Evolutionary conservation across 2,888 invertebrate genomes (phyloP).

Genomic region (Papilio protenor): DNA sequence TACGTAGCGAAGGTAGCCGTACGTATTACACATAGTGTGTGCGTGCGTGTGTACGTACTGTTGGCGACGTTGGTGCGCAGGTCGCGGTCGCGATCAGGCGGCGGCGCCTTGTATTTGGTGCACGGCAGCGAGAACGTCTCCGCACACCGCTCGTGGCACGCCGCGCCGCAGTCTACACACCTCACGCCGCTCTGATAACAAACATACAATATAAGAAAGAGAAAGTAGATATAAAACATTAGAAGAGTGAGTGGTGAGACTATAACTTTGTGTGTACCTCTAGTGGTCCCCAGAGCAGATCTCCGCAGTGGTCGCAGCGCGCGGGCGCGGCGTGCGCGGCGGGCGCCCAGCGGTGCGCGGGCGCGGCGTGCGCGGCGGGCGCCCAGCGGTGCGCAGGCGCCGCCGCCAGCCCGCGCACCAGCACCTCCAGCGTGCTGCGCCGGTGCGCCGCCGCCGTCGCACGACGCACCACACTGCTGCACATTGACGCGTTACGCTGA

Average conservation of each 20-base stretch:
- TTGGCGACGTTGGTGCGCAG: slow-evolving; percentile 63
- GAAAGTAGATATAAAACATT: not conserved
- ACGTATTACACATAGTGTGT: not conserved
- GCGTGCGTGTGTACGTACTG: slow-evolving; percentile 75
- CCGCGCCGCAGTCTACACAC: slow-evolving; percentile 97
- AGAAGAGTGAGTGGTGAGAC: too few species aligned
- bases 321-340: slow-evolving; percentile 92
- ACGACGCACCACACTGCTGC: slow-evolving; percentile 93
- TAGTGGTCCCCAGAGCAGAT: slow-evolving; percentile 96
- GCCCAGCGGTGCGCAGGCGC: slow-evolving; percentile 83
- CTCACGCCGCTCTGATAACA: slow-evolving; percentile 81
- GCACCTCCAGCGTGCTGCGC: slow-evolving; percentile 94
- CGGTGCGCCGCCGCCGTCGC: slow-evolving; percentile 94
- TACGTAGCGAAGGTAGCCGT: too few species aligned
- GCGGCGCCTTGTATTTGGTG: slow-evolving; percentile 82
- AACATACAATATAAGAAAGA: not conserved
- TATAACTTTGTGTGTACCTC: slow-evolving; percentile 79
- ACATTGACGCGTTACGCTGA: slow-evolving; percentile 93
- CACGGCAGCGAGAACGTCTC: slow-evolving; percentile 94
- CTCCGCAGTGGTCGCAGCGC: slow-evolving; percentile 95
- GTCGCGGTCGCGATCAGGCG: slow-evolving; percentile 68
- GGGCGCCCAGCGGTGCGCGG: slow-evolving; percentile 87
- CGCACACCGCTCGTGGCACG: slow-evolving; percentile 97
- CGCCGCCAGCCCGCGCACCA: slow-evolving; percentile 94
- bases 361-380: slow-evolving; percentile 59